Conservation (phyloP, 2,797 vertebrate species). For the Anabacerthia variegaticeps region DNA sequence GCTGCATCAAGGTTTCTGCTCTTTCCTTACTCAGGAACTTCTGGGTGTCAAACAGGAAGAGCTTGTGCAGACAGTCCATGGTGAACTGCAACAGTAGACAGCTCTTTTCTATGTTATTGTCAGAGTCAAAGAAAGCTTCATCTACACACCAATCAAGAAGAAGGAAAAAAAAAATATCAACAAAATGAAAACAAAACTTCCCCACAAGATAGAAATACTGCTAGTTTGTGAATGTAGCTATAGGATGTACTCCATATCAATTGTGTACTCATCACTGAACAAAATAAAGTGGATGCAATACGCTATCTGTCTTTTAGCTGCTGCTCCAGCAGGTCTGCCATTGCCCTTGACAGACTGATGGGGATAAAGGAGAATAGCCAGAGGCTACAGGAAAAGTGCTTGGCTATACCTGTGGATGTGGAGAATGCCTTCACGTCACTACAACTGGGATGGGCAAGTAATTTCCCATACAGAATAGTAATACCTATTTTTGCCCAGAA, state of each 20-base stretch:
- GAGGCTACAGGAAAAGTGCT: background rate
- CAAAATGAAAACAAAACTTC: background rate
- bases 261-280: background rate
- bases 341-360: background rate
- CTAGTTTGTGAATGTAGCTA: background rate
- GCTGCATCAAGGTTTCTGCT: conserved; percentile 85
- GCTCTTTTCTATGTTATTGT: conserved; percentile 79
- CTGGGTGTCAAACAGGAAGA: conserved; percentile 92
- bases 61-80: conserved; percentile 88
- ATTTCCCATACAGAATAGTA: background rate
- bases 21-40: conserved; percentile 90
- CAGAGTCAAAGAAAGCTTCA: conserved; percentile 80
- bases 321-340: background rate
- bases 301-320: background rate
- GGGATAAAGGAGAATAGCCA: background rate
- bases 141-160: conserved; percentile 66
- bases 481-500: background rate
- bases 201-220: background rate
- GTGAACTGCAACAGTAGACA: conserved; percentile 81
- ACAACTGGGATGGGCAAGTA: background rate
- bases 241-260: background rate
- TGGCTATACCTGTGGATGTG: background rate
- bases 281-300: background rate
- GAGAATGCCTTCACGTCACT: background rate
- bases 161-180: background rate